These are phyloP conservation scores for Sinocyclocheilus maitianheensis DNA, from an alignment of 2,113 vertebrate genomes.

Conservation along the genomic window DNA sequence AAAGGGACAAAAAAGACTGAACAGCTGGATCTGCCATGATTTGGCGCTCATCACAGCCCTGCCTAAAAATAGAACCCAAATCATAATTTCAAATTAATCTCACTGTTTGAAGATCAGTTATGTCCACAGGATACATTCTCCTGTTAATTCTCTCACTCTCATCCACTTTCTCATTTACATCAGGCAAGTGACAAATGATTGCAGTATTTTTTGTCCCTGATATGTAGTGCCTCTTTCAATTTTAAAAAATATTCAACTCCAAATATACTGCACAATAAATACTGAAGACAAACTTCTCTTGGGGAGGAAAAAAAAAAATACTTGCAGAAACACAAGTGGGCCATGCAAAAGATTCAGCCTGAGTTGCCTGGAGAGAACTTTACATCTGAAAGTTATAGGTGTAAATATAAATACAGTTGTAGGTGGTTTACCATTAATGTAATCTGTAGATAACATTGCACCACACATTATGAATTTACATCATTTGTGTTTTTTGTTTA, in stretches of 20 bases:
- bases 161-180: constrained; percentile 43
- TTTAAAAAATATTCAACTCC: neutral
- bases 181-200: constrained; percentile 49
- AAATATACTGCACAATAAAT: constrained; percentile 9
- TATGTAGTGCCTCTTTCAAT: constrained; percentile 32
- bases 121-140: constrained; percentile 55
- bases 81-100: constrained; percentile 59
- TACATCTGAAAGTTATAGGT: neutral
- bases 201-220: constrained; percentile 10
- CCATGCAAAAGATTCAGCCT: constrained; percentile 11
- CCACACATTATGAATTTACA: neutral
- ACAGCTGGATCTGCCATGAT: constrained; percentile 38
- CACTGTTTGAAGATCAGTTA: constrained; percentile 55
- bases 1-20: constrained; percentile 33
- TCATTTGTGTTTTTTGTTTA: neutral
- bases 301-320: neutral
- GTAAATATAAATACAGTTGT: neutral
- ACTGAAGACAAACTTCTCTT: constrained; percentile 15
- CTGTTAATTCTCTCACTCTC: constrained; percentile 36
- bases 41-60: constrained; percentile 42
- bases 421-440: neutral
- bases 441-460: neutral
- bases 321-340: constrained; percentile 19
- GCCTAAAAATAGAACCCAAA: constrained; percentile 54
- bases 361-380: neutral